Evolutionary conservation across 2,888 invertebrate genomes (phyloP), one percentile per base, ranked within the genome.

Genomic region (Nasonia oneida): DNA sequence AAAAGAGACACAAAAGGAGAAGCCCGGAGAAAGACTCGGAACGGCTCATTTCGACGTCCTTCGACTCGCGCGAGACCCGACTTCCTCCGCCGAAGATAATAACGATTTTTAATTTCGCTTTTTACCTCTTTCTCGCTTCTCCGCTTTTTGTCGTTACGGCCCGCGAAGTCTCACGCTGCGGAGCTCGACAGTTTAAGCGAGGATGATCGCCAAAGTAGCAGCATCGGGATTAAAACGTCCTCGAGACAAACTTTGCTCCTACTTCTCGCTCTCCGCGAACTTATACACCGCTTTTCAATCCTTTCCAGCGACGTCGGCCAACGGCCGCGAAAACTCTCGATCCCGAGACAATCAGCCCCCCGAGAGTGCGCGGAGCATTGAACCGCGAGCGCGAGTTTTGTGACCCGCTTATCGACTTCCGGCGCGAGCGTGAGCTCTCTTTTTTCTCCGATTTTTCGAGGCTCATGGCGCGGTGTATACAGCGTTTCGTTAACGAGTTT

Each of bases 341-440:
- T 37, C 47, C 47, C 47, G 47, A 47, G 10, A 47, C 10, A 47
- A 47, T 47, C 47, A 47, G 47, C 12, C 12, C 12, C 42, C 10
- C 6, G 42, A 8, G 47, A 12, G 2, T 47, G 47, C 10, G 6
- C 10, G 6, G 57, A 6, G n/a, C 57, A 8, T 23, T 29, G 0
- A 23, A 23, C 23, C 23, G 23, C 23, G 23, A 23, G 23, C 23
- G 23, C 23, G 29, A 29, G 29, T 29, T 76, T 73, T 76, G 70
- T 29, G 76, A 83, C 64, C 81, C 33, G 15, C 37, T 70, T 70
- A 57, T 76, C 70, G 53, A 50, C 53, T 76, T 67, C 70, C 82
- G 70, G 4, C 70, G 29, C 37, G n/a, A 3, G 67, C 18, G 29
- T 14, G 8, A 23, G 33, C 33, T 73, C 37, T 73, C 5, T 73